Base-by-base conservation (phyloP, 1,140 invertebrate species). In the Potamilus streckersoni region DNA sequence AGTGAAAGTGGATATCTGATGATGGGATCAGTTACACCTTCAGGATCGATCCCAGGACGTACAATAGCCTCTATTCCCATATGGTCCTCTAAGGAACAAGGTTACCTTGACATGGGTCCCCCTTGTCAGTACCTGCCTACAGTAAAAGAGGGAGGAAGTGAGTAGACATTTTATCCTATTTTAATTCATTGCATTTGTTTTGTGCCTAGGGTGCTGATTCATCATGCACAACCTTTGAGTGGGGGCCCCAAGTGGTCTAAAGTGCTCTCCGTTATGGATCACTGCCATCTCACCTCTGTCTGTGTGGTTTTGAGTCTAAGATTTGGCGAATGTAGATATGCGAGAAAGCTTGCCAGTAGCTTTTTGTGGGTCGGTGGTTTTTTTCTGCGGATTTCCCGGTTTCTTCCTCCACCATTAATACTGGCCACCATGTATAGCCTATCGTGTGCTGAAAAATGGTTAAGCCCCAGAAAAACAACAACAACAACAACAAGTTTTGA, bases 91-190 rank as follows among this genome's bases (percentile, higher is more conserved):
- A 82, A 80, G 58, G 74, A 79, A 27, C 64, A 73, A 59, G 80
- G 83, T 2, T 88, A 88, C 69, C 78, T 88, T 76, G 86, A 87
- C 59, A 88, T 88, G 87, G 76, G 74, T 2, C 81, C 85, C 13
- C 69, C 82, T 27, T 79, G 76, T 69, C 78, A 82, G 57, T 81
- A 79, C n/a, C 82, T 88, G 60, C 84, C 86, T 16, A 85, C 86
- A 31, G 84, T 88, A 15, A 85, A 82, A 63, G 87, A 87, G 66
- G 80, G 83, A 31, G 84, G 83, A 75, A 86, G 86, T 87, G 80
- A 83, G 87, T 81, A 15, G 12, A 55, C 27, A 55, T 75, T 20
- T 69, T 13, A n/a, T n/a, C 66, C 31, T 12, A 0, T 67, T 13
- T 67, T 23, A 38, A 23, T 19, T 19, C 6, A 67, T 23, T 73